Evolutionary conservation across 2,797 vertebrate genomes (phyloP).

Genomic region (Crypturellus tataupa): DNA sequence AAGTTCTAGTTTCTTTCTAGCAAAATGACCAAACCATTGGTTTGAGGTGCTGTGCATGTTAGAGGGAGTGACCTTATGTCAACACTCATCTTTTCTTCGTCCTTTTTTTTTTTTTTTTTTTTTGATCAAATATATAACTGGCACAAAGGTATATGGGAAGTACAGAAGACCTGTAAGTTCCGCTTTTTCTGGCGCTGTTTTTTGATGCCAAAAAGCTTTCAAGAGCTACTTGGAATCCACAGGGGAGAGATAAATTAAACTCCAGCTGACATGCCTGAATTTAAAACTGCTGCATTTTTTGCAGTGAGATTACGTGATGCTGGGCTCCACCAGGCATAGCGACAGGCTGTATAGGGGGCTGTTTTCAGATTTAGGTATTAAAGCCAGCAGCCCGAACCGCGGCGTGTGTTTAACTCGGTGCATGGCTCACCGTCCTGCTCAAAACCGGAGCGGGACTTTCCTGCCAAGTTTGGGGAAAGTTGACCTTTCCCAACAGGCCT

Average conservation of each 20-base stretch:
- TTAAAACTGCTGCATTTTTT: slow-evolving; percentile 49
- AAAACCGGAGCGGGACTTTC: not conserved
- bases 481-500: not conserved
- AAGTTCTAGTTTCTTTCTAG: slow-evolving; percentile 2
- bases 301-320: not conserved
- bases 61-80: slow-evolving; percentile 2
- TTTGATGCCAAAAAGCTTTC: slow-evolving; percentile 18
- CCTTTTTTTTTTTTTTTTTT: slow-evolving; percentile 18
- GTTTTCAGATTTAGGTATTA: not conserved
- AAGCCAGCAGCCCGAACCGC: not conserved
- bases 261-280: slow-evolving; percentile 46
- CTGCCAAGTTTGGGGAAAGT: not conserved
- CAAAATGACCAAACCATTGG: not conserved
- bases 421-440: not conserved
- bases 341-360: not conserved
- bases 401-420: not conserved
- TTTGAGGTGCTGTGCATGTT: not conserved
- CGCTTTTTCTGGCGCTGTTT: not conserved
- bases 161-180: not conserved
- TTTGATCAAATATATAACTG: not conserved
- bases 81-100: slow-evolving; percentile 30
- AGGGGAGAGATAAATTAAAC: slow-evolving; percentile 46
- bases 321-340: not conserved
- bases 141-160: not conserved
- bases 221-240: slow-evolving; percentile 40